Evolutionary conservation across 2,113 vertebrate species (phyloP), one percentile per base, ranked within the genome.

Genomic region (Rousettus leschenaultii): DNA sequence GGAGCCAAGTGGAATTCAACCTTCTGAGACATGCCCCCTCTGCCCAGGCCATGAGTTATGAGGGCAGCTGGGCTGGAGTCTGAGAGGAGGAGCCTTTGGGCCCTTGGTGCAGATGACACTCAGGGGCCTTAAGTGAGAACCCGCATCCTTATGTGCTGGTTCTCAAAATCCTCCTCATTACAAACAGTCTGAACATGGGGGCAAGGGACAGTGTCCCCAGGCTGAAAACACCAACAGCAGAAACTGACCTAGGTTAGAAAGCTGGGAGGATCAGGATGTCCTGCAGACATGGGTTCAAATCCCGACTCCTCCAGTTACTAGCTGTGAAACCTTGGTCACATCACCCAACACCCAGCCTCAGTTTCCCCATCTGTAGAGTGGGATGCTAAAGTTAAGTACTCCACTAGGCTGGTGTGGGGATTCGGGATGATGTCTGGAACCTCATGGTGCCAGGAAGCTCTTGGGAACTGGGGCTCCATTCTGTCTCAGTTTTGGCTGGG

Each of bases 221-320:
- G 33, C 6, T 35, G 11, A 16, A 59, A 26, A 85, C 24, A 7
- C 28, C 5, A 28, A 2, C 24, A 2, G 53, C 43, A 59, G 48
- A 77, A n/a, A 35, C 40, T 10, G 8, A 35, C n/a, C 5, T 3
- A 85, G 51, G 12, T 1, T 2, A 9, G 61, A 38, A 53, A 53
- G 80, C 40, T 19, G 19, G 51, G 66, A 75, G 6, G 43, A 6
- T 0, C 0, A 14, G 8, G 7, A 1, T 7, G 30, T 16, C 26
- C 33, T 13, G 15, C 0, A 0, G 2, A 24, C 0, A 0, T 1
- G n/a, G 10, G 15, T 71, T 38, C n/a, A 4, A 18, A 10, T 65
- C 83, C 96, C 45, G 24, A 6, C 43, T 9, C 21, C 28, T 18
- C 43, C 6, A 1, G 11, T 24, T 33, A 21, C 4, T 10, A 15